Percentiles rank a stretch among this genome's conserved stretches.
Conservation (phyloP, 2,797 vertebrate genomes). For the Sebastes trivittatus region DNA sequence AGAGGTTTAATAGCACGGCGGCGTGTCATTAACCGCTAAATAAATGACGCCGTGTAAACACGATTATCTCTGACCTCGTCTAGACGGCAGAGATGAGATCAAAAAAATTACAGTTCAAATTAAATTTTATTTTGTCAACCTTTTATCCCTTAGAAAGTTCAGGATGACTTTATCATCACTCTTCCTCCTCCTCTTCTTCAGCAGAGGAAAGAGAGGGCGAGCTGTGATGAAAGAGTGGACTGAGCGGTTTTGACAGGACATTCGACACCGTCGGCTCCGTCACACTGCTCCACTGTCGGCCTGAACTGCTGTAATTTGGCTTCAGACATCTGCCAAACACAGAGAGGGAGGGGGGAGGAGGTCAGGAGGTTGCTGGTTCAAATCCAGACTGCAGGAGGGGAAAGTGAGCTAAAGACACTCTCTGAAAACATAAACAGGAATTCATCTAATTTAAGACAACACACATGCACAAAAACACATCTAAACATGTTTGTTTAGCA, state of each 20-base stretch:
- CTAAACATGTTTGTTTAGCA: too few relatives aligned
- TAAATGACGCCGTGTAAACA: slow-evolving; percentile 32
- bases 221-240: slow-evolving; percentile 47
- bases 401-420: background rate
- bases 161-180: background rate
- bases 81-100: slow-evolving; percentile 7
- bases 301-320: slow-evolving; percentile 34
- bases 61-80: slow-evolving; percentile 28
- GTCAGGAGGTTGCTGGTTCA: slow-evolving; percentile 30
- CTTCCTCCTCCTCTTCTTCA: background rate
- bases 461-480: too few relatives aligned
- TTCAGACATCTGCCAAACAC: slow-evolving; percentile 45
- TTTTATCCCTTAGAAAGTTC: background rate
- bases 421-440: background rate
- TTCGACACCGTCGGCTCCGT: slow-evolving; percentile 38
- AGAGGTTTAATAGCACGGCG: slow-evolving; percentile 42
- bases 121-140: background rate
- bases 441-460: background rate
- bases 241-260: slow-evolving; percentile 43
- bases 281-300: slow-evolving; percentile 22
- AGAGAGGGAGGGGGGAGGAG: background rate
- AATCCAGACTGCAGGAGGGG: background rate
- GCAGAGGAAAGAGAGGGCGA: background rate
- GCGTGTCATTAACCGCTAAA: slow-evolving; percentile 42
- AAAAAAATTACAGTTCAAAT: background rate